Evolutionary conservation across 2,113 vertebrate species (phyloP).

Genomic region (Pardalotus punctatus): DNA sequence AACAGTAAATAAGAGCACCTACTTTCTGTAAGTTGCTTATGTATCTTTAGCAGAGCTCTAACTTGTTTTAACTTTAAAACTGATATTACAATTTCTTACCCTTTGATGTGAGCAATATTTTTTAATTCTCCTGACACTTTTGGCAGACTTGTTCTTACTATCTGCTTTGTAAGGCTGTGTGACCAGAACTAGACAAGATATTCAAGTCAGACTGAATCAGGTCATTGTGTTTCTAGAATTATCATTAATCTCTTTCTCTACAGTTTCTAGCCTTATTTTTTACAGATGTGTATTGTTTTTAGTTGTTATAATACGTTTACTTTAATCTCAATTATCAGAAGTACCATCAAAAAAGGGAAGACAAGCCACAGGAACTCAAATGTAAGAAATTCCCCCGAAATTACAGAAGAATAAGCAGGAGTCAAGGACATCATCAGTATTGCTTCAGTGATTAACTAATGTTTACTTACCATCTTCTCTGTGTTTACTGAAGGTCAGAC

Average conservation of each 20-base stretch:
- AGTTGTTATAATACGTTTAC: neutral
- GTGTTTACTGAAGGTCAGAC: neutral
- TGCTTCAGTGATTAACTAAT: neutral
- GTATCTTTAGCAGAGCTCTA: neutral
- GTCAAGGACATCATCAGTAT: neutral
- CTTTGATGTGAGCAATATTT: neutral
- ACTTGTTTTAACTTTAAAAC: neutral
- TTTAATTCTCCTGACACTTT: neutral
- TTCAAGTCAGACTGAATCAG: neutral
- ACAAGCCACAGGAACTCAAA: neutral
- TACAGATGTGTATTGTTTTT: neutral
- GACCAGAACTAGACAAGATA: neutral
- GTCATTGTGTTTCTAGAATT: neutral
- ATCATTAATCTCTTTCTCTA: neutral
- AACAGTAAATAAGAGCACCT: neutral
- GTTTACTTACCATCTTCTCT: neutral
- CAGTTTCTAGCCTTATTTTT: neutral
- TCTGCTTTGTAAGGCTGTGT: neutral
- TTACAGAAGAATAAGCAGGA: neutral
- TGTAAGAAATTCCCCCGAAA: neutral
- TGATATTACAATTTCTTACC: neutral
- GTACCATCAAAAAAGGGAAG: neutral
- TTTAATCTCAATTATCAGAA: neutral
- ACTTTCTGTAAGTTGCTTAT: neutral
- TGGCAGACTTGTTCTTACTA: neutral